Base-by-base conservation (phyloP, 1,140 invertebrate genomes). In the Drosophila eugracilis region DNA sequence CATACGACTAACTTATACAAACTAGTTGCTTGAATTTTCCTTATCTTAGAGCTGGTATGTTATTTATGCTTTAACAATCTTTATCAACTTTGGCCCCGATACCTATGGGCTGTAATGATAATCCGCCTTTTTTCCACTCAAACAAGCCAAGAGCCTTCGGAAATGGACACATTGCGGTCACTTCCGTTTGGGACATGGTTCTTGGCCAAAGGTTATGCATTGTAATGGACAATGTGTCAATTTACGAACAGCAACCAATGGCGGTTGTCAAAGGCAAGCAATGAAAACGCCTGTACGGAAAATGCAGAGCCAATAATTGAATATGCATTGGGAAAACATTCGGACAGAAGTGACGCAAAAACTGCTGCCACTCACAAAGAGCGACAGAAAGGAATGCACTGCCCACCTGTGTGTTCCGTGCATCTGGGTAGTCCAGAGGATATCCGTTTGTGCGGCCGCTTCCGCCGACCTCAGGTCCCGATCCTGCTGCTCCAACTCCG, bases 341-440 rank as follows among this genome's bases (percentile, higher is more conserved):
- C 55, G 58, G 22, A 32, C 48, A 47, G n/a, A n/a, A 67, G 53
- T 50, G 34, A 17, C 39, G 50, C 47, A 72, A 72, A 75, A 77
- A 59, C 60, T 69, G 72, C 21, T 65, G 47, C 36, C 52, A 66
- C 50, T 84, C 77, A 53, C 76, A 80, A 65, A 60, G 44, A n/a
- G 37, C 19, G n/a, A 9, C 32, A 39, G 48, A 45, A 55, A 6
- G 12, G 49, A 39, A 32, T 36, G 28, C n/a, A 32, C 19, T 53
- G 76, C 80, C 54, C 76, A 91, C 89, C 89, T 91, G 89, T 78
- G 84, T 59, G 59, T 65, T 65, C 65, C 78, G 75, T 45, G 70
- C 65, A 72, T 90, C 89, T 42, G 78, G 55, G 60, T 75, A 83
- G 76, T 91, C 79, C 66, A 90, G 36, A 57, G 85, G 85, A 90